Evolutionary conservation across 2,797 vertebrate genomes (phyloP), one percentile per base, ranked within the genome.

Genomic region (Hirundo rustica): DNA sequence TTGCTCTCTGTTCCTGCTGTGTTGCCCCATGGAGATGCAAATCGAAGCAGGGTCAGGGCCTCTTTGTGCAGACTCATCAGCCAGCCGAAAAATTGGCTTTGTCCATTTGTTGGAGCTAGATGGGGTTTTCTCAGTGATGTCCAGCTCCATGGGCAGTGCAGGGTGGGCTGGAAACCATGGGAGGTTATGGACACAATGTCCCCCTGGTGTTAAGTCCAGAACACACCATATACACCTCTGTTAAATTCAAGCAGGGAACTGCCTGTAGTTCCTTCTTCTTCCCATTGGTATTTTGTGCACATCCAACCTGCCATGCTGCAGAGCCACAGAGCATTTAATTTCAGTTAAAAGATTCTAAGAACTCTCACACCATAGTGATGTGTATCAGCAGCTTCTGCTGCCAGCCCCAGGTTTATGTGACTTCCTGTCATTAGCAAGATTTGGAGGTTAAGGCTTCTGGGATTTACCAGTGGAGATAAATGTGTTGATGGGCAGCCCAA

Each of bases 81-180:
- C 20, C 72, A 78, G 16, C 34, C 55, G 72, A 17, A 47, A 77
- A 70, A 11, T 6, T 34, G 21, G 3, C 14, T 80, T 30, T 50
- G 36, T 23, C 30, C n/a, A 13, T 38, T 55, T 0, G 0, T 22
- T 57, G 32, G 44, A n/a, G 21, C n/a, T 51, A 26, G 22, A 12
- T 2, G 16, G 20, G 4, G 2, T 30, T 22, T 45, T 42, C 27
- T 27, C 66, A 45, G 22, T 2, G 2, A 38, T 27, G 34, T 18
- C 19, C 75, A 47, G 18, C 44, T 50, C 17, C 47, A 13, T 0
- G 2, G 42, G 22, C 53, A 29, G 67, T 44, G 61, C 58, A 51
- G 29, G 13, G 30, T 40, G 45, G 16, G 25, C 30, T 60, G 47
- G 54, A 18, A 55, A 32, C 10, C 23, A 2, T 0, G 1, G 23